Evolutionary conservation across 2,888 invertebrate species (phyloP).

Genomic region (Conomelus anceps): DNA sequence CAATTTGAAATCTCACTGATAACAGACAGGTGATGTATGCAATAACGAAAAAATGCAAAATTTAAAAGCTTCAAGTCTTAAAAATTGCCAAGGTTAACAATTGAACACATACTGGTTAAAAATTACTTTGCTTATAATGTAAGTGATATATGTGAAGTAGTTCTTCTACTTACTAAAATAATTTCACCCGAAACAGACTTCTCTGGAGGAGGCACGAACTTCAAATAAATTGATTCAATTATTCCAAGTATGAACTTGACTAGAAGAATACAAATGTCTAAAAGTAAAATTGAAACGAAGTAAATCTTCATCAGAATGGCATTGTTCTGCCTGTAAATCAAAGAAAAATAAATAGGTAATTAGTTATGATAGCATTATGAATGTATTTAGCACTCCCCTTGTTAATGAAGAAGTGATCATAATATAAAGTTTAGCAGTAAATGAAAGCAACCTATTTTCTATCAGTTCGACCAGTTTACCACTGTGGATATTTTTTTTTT

Average conservation of each 20-base stretch:
- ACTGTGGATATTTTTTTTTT: too few species aligned
- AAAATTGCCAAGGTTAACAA: neutral
- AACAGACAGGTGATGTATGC: neutral
- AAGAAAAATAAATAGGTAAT: too few species aligned
- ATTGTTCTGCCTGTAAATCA: slow-evolving; percentile 26
- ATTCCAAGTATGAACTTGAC: slow-evolving; percentile 48
- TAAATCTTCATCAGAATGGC: slow-evolving; percentile 40
- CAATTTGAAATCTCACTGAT: neutral
- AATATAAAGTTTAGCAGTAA: too few species aligned
- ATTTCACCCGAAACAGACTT: slow-evolving; percentile 70
- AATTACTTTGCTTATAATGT: neutral
- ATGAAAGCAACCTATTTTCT: too few species aligned
- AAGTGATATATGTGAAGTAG: neutral
- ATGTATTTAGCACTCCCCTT: too few species aligned
- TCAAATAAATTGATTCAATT: slow-evolving; percentile 50
- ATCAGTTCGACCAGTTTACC: too few species aligned
- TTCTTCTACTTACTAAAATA: slow-evolving; percentile 57
- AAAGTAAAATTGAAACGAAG: slow-evolving; percentile 42
- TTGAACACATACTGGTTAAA: neutral
- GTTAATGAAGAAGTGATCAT: too few species aligned
- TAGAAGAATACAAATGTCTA: slow-evolving; percentile 49
- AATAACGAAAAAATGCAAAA: neutral
- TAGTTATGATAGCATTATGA: too few species aligned
- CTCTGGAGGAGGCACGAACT: slow-evolving; percentile 54
- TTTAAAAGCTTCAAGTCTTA: too few species aligned